Evolutionary conservation across 2,797 vertebrate species (phyloP).

Genomic region (Esox lucius): DNA sequence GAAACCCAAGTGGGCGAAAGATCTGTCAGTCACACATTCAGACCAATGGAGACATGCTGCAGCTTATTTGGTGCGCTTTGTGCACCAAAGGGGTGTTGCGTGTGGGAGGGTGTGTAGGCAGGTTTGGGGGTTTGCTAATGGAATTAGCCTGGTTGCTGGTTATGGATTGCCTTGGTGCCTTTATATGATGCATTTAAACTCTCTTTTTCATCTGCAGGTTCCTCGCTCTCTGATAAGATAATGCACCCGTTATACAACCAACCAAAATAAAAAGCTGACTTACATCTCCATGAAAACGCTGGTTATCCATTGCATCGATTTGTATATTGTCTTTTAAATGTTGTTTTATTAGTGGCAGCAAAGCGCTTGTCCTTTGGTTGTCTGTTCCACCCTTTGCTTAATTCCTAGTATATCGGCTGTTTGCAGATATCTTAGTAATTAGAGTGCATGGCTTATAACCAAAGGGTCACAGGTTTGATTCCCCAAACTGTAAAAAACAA

Average conservation of each 20-base stretch:
- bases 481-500: too few relatives aligned
- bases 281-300: neutral
- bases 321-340: neutral
- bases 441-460: too few relatives aligned
- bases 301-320: neutral
- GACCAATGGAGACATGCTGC: neutral
- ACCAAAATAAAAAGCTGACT: neutral
- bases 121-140: constrained; percentile 9
- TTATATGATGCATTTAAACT: neutral
- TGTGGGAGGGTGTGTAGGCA: constrained; percentile 12
- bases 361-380: neutral
- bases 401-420: neutral
- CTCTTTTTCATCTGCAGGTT: neutral
- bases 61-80: neutral
- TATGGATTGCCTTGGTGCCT: neutral
- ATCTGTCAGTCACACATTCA: neutral
- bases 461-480: too few relatives aligned
- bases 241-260: neutral
- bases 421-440: too few relatives aligned
- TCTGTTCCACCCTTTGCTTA: neutral
- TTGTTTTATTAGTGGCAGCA: neutral
- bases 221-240: neutral
- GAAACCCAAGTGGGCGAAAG: neutral
- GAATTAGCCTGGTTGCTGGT: neutral
- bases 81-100: neutral